Base-by-base conservation (phyloP, 2,797 vertebrate species). In the Spea hammondii region DNA sequence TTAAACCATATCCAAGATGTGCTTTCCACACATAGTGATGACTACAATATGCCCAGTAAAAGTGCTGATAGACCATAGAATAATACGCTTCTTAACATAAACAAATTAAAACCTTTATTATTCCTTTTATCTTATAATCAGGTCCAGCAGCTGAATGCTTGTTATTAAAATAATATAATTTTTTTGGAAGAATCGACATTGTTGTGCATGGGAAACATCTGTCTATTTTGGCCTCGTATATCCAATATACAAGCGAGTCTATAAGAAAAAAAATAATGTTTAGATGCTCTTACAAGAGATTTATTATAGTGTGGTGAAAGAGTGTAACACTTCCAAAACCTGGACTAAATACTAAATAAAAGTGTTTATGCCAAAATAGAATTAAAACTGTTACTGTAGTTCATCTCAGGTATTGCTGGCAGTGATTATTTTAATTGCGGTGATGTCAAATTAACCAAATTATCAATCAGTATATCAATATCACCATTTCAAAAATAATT, bases 161-260 rank as follows among this genome's bases (percentile, higher is more conserved):
- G 79, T 72, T 67, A 77, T 81, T 73, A 73, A 66, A 70, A 67
- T 51, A 60, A 57, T 60, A 50, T 81, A 51, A 81, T 77, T 81
- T 64, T 60, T 81, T 73, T 77, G 74, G 79, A 77, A 53, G 70
- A 67, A 67, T 80, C 55, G 48, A 51, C 62, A 71, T 72, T 72
- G 64, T 62, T 57, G 48, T 77, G 64, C 79, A 81, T 77, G 70
- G 67, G 70, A 81, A 81, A 81, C 79, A 81, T 77, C 79, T 81
- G 79, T 73, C 47, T 72, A 76, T 76, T 77, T 70, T 77, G 70
- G 74, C 64, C 69, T 62, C 44, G 55, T 68, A 71, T 57, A 68
- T 68, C 32, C 53, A 62, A 46, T 81, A 64, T 72, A 75, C 68
- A 72, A 76, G 66, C 68, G 74, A 72, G 49, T 55, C 73, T 80